phyloP scores from a whole-genome alignment of 2,888 invertebrate species.

The Dinocampus coccinellae region DNA sequence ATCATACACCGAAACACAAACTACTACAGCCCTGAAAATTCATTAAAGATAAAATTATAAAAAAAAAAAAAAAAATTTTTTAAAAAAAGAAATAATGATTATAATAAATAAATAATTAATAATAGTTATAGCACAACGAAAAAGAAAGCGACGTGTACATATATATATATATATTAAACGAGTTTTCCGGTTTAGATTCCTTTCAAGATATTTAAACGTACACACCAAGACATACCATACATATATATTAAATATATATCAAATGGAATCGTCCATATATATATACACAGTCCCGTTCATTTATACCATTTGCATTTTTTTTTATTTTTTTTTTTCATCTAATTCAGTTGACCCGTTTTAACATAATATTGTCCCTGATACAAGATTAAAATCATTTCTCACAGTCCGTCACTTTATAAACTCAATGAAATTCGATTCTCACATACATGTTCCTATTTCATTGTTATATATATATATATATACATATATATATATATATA shows the following conservation, averaged over 20 bases:
- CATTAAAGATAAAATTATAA: too few relatives aligned
- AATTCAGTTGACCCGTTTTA: background rate
- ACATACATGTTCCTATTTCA: conserved; percentile 27
- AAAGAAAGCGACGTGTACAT: conserved; percentile 3
- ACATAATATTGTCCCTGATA: background rate
- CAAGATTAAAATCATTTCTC: background rate
- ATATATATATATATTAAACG: conserved; percentile 10
- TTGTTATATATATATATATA: conserved; percentile 10
- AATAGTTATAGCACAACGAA: background rate
- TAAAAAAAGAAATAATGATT: too few relatives aligned
- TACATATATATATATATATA: background rate
- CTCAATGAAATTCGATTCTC: background rate
- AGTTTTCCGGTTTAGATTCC: conserved; percentile 21
- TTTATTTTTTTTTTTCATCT: background rate
- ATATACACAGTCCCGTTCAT: background rate
- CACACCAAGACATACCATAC: background rate
- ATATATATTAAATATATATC: background rate
- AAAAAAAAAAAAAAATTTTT: too few relatives aligned
- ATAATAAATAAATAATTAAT: background rate
- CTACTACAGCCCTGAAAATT: too few relatives aligned
- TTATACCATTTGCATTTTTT: background rate
- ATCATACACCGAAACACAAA: too few relatives aligned
- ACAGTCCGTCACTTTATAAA: background rate
- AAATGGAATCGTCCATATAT: background rate
- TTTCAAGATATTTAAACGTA: background rate